Percentiles rank a stretch among this genome's conserved stretches.
These are phyloP conservation scores for Folsomia manolachei DNA, from an alignment of 2,888 invertebrate genomes.

Conservation along the genomic window DNA sequence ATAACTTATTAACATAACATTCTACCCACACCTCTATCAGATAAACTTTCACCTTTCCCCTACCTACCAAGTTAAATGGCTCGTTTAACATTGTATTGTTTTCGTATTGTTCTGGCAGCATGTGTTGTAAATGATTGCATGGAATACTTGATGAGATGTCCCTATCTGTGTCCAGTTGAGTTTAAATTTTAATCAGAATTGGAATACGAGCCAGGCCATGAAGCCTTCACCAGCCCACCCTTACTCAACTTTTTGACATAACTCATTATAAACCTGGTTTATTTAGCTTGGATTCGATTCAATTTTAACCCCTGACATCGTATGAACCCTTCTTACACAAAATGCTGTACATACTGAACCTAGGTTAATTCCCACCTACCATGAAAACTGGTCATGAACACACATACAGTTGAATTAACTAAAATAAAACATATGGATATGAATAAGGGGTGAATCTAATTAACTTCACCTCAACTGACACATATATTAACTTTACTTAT, in stretches of 20 bases:
- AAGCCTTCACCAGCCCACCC: neutral
- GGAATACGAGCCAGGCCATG: neutral
- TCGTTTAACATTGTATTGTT: neutral
- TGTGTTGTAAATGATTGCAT: neutral
- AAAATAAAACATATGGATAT: no score
- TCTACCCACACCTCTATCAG: no score
- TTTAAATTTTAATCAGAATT: neutral
- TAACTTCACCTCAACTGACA: no score
- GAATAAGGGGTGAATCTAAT: slow-evolving; percentile 2
- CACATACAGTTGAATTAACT: no score
- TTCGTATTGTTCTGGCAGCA: neutral
- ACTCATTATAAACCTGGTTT: neutral
- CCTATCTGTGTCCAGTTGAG: neutral
- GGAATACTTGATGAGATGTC: neutral
- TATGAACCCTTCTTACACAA: no score
- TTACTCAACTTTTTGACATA: neutral
- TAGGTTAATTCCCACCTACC: no score
- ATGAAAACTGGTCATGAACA: no score
- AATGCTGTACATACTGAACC: no score
- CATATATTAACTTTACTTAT: no score
- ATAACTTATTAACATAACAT: no score
- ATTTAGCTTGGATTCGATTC: no score
- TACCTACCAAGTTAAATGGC: neutral
- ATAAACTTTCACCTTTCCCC: neutral
- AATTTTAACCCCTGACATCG: no score